phyloP scores from a whole-genome alignment of 2,888 invertebrate species.

The Caenorhabditis sp. region DNA sequence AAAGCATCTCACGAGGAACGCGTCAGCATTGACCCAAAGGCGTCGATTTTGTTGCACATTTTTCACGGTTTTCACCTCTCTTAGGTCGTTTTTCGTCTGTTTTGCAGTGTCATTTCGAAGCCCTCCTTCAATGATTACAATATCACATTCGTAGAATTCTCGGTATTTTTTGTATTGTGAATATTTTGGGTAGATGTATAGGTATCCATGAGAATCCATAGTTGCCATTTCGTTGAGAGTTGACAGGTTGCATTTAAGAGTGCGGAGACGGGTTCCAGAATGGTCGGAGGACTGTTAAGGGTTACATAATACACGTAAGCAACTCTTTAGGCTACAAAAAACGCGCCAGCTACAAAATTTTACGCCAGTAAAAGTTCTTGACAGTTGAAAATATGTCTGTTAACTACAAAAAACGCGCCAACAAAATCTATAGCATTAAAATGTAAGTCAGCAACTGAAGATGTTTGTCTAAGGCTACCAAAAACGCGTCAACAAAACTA shows the following conservation, averaged over 20 bases:
- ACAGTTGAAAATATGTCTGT: too few species aligned
- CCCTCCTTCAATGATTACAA: background rate
- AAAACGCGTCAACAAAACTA: too few species aligned
- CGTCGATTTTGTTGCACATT: background rate
- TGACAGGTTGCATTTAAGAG: background rate
- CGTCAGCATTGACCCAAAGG: constrained; percentile 3
- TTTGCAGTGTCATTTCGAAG: background rate
- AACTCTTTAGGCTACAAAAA: too few species aligned
- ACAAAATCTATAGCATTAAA: too few species aligned
- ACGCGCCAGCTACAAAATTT: too few species aligned
- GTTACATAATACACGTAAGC: background rate
- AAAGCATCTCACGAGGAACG: background rate
- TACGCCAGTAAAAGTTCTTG: too few species aligned
- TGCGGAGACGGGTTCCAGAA: background rate
- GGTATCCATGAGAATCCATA: background rate
- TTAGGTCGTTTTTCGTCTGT: background rate
- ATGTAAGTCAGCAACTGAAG: too few species aligned
- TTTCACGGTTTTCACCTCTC: background rate
- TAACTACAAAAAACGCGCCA: too few species aligned
- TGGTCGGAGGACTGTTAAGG: background rate
- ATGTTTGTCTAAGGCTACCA: too few species aligned
- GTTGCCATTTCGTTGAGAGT: background rate
- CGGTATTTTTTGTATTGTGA: background rate
- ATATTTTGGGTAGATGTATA: background rate
- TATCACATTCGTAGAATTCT: background rate